Evolutionary conservation across 37 sponge, comb jelly and placozoan species (phyloP), one percentile per base, ranked within the genome.

Genomic region (Halisarca cf. caerulea): DNA sequence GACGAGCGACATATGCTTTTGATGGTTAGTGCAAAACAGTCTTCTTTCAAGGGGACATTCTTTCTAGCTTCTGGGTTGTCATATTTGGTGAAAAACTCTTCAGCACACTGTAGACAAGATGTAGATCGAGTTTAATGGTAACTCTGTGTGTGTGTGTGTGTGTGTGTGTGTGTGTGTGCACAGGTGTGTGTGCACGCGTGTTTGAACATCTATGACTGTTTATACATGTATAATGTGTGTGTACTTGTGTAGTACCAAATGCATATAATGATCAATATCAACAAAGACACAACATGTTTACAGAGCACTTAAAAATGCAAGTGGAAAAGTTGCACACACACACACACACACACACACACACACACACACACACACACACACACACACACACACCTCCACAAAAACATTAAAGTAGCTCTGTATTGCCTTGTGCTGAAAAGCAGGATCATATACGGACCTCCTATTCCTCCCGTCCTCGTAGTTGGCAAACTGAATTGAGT

Each of bases 1-100:
- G 89, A 88, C 1, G 84, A 81, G 6, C 85, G 73, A 47, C 64
- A 35, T 36, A 94, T 88, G 27, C 89, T 86, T 43, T 91, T 88
- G 36, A 94, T 94, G 33, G 95, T 86, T 80, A 94, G 82, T 35
- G 90, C 58, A 68, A 94, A 85, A 41, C 57, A 45, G 21, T 82
- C 83, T 59, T 83, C 68, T 24, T 28, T 28, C 3, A 94, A 37
- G 18, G 73, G n/a, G 4, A 90, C 61, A 17, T 61, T 42, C 54
- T 89, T 41, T 8, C 83, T 64, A 11, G 44, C 41, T 78, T 37
- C 39, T 39, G 42, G 41, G 8, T 33, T 3, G 38, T 41, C 77
- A 40, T 36, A 21, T 38, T 74, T 74, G 8, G 43, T 21, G 9
- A 40, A 20, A 74, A 74, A 74, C 7, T 37, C 44, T 21, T 74